These are phyloP conservation scores for Prinia subflava DNA, from an alignment of 2,113 vertebrate genomes.

Conservation along the genomic window DNA sequence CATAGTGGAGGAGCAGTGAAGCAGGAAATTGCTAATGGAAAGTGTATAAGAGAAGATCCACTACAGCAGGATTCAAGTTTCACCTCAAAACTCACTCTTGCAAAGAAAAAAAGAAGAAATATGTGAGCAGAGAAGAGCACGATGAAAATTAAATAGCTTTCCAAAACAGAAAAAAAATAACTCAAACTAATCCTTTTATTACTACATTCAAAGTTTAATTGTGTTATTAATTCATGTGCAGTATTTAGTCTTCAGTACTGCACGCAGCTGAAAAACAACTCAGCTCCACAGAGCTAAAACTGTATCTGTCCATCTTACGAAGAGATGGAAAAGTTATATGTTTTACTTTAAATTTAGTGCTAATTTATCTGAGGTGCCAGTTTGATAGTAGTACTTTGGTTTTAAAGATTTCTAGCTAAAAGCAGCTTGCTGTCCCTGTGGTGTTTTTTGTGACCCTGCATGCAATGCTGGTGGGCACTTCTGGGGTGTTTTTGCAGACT, in stretches of 20 bases:
- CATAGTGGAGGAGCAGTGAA: constrained; percentile 66
- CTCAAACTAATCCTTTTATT: background rate
- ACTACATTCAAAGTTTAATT: background rate
- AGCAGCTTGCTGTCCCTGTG: rapidly evolving
- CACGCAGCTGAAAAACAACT: background rate
- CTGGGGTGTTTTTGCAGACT: background rate
- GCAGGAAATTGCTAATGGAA: constrained; percentile 74
- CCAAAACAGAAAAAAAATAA: background rate
- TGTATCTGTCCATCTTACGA: background rate
- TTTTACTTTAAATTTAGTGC: background rate
- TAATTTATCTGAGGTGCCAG: background rate
- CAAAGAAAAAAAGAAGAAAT: constrained; percentile 9
- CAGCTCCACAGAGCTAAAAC: background rate
- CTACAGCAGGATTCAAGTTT: constrained; percentile 18
- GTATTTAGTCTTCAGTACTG: background rate
- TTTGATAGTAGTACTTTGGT: background rate
- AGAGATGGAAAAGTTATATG: background rate
- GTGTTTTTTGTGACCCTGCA: background rate
- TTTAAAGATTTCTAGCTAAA: background rate
- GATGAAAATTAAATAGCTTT: background rate
- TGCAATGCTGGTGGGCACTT: background rate
- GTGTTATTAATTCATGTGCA: background rate
- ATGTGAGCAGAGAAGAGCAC: background rate
- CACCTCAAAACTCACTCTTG: constrained; percentile 12
- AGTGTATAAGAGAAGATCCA: constrained; percentile 51